phyloP scores from a whole-genome alignment of 2,113 vertebrate genomes.

The Thalassoma bifasciatum region DNA sequence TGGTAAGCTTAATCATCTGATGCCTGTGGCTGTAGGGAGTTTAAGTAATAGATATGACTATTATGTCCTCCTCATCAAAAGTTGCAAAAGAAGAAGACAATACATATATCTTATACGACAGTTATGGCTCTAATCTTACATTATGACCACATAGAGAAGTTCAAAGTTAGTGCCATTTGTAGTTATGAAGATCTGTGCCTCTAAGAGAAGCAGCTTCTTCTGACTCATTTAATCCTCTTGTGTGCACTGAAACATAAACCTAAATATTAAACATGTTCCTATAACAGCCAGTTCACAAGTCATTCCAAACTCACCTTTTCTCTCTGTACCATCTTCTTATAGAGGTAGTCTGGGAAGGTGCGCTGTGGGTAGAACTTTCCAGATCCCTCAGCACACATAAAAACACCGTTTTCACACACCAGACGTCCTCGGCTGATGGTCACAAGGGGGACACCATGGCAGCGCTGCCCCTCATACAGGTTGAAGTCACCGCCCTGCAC shows the following conservation, averaged over 20 bases:
- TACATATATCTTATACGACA: background rate
- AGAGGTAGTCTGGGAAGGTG: slow-evolving; percentile 94
- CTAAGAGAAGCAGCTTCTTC: too few relatives aligned
- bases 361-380: slow-evolving; percentile 95
- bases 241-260: background rate
- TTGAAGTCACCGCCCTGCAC: slow-evolving; percentile 96
- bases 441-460: slow-evolving; percentile 94
- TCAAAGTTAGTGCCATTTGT: background rate
- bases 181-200: too few relatives aligned
- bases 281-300: too few relatives aligned
- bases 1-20: background rate
- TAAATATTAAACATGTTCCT: background rate
- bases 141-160: background rate
- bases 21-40: background rate
- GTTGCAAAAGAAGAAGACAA: background rate
- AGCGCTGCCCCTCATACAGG: slow-evolving; percentile 94
- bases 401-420: slow-evolving; percentile 94
- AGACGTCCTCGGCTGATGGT: slow-evolving; percentile 95
- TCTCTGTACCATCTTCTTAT: slow-evolving; percentile 98
- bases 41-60: background rate
- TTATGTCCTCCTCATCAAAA: background rate
- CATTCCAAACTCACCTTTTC: slow-evolving; percentile 96
- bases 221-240: background rate
- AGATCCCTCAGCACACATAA: slow-evolving; percentile 97
- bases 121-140: background rate